Evolutionary conservation across 2,113 vertebrate genomes (phyloP).

Genomic region (Eulacestoma nigropectus): DNA sequence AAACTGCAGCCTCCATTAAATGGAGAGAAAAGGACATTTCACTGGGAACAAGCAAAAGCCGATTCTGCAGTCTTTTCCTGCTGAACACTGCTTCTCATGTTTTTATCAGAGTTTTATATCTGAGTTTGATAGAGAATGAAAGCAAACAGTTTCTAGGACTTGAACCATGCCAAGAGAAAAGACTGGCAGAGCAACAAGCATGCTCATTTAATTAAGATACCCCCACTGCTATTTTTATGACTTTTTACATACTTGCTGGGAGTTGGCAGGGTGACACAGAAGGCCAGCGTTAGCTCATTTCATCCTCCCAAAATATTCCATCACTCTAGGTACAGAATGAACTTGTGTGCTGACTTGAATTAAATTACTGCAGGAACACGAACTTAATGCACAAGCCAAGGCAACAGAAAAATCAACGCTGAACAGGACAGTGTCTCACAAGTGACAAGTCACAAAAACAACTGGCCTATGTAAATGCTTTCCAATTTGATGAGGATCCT

Average conservation of each 20-base stretch:
- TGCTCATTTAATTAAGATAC: conserved; percentile 23
- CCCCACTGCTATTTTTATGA: conserved; percentile 15
- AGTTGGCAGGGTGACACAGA: conserved; percentile 1
- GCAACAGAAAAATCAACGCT: neutral
- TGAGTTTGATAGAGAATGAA: conserved; percentile 27
- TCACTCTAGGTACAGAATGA: neutral
- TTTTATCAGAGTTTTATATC: conserved; percentile 1
- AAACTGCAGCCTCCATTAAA: neutral
- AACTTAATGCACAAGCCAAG: neutral
- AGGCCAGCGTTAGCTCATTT: neutral
- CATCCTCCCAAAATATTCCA: neutral
- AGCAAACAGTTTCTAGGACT: neutral
- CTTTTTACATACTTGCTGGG: conserved; percentile 35
- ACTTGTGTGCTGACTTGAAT: neutral
- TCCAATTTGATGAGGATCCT: neutral
- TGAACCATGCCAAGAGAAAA: neutral
- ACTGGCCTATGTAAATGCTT: neutral
- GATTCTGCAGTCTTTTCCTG: neutral
- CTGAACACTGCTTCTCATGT: neutral
- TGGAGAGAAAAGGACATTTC: neutral
- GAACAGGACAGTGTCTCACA: neutral
- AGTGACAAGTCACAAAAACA: neutral
- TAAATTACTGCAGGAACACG: neutral
- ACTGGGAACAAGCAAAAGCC: neutral
- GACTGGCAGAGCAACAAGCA: neutral